These are phyloP conservation scores for Tiliacea citrago DNA, from an alignment of 2,888 invertebrate species.

Conservation along the genomic window DNA sequence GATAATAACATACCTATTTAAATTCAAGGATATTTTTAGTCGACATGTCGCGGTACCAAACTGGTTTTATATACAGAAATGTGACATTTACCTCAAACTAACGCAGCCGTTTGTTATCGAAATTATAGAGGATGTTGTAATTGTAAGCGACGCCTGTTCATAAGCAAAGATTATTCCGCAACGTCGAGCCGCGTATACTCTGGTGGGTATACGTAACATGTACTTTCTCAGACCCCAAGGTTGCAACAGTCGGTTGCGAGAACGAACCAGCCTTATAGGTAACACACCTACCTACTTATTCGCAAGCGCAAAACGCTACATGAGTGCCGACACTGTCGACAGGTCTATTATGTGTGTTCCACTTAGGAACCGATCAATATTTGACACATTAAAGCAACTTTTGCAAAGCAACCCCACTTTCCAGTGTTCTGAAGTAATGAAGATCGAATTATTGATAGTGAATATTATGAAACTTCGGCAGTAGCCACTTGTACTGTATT, in stretches of 20 bases:
- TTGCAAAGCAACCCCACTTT: conserved; percentile 14
- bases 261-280: conserved; percentile 76
- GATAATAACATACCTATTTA: conserved; percentile 57
- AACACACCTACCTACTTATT: conserved; percentile 75
- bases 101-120: conserved; percentile 54
- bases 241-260: conserved; percentile 78
- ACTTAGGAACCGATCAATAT: conserved; percentile 60
- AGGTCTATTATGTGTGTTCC: conserved; percentile 57
- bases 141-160: conserved; percentile 70
- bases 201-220: conserved; percentile 70
- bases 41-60: conserved; percentile 49
- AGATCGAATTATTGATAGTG: not conserved
- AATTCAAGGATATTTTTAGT: conserved; percentile 68
- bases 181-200: conserved; percentile 67
- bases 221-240: conserved; percentile 82
- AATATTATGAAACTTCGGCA: not conserved
- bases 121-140: conserved; percentile 73
- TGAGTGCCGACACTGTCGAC: conserved; percentile 49
- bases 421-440: not conserved
- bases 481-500: not conserved
- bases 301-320: conserved; percentile 61
- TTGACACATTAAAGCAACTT: conserved; percentile 49
- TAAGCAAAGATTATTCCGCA: conserved; percentile 75
- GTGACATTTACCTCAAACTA: conserved; percentile 49
- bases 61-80: conserved; percentile 54